Percentiles rank a stretch among this genome's conserved stretches.
Conservation (phyloP, 2,888 invertebrate species). For the Mimumesa dahlbomi region DNA sequence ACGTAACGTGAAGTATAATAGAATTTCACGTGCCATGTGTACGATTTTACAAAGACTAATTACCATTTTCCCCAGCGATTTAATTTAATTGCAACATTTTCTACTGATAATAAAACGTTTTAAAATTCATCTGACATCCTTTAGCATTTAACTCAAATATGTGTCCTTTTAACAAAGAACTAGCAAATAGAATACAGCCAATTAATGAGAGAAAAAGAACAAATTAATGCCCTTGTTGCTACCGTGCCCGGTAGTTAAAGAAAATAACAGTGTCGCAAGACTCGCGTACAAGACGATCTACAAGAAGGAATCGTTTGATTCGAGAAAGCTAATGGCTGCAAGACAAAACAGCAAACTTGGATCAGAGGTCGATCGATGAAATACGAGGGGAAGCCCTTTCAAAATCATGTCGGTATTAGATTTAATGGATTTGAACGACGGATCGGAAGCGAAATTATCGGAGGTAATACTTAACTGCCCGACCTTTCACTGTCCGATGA, state of each 20-base stretch:
- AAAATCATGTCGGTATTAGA: slow-evolving; percentile 31
- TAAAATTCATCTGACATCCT: too few relatives aligned
- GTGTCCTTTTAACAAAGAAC: too few relatives aligned
- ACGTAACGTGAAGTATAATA: too few relatives aligned
- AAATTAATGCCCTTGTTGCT: not conserved
- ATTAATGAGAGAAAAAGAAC: too few relatives aligned
- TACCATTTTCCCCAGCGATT: too few relatives aligned
- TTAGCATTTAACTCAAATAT: too few relatives aligned
- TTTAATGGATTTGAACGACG: slow-evolving; percentile 21
- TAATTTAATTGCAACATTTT: too few relatives aligned
- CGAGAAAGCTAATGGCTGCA: slow-evolving; percentile 11
- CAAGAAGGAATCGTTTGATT: slow-evolving; percentile 19
- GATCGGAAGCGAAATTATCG: slow-evolving; percentile 41
- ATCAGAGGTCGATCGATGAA: slow-evolving; percentile 21
- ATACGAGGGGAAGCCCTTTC: slow-evolving; percentile 15
- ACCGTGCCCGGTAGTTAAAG: not conserved
- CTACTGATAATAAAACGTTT: too few relatives aligned
- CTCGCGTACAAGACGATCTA: not conserved
- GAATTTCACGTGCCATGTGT: too few relatives aligned
- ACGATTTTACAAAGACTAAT: too few relatives aligned
- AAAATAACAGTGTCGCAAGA: slow-evolving; percentile 21
- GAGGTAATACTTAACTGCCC: slow-evolving; percentile 23
- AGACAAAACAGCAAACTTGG: not conserved
- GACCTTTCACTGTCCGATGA: slow-evolving; percentile 35
- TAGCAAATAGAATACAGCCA: too few relatives aligned